Evolutionary conservation across 2,888 invertebrate species (phyloP).

Genomic region (Actias luna): DNA sequence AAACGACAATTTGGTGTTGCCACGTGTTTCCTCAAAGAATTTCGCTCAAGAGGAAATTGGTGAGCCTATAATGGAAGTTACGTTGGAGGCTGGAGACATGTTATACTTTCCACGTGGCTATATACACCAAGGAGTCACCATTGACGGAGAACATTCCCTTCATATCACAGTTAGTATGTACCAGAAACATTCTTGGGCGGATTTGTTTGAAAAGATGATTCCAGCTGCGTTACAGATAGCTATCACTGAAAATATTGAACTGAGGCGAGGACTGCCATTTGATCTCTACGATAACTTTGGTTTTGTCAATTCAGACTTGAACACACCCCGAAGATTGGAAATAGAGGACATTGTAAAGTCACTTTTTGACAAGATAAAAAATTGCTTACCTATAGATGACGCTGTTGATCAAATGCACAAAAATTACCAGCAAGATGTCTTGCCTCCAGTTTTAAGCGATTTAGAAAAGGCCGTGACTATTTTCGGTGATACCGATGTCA

Average conservation of each 20-base stretch:
- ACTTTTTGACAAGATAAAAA: conserved; percentile 82
- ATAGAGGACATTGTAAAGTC: conserved; percentile 78
- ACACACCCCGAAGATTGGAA: conserved; percentile 64
- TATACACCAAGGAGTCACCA: conserved; percentile 92
- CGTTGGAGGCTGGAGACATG: conserved; percentile 92
- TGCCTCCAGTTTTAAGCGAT: conserved; percentile 90
- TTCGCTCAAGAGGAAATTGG: conserved; percentile 88
- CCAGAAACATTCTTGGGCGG: conserved; percentile 94
- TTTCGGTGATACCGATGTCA: conserved; percentile 86
- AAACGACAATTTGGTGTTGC: conserved; percentile 85
- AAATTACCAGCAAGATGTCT: conserved; percentile 90
- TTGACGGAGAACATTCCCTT: conserved; percentile 91
- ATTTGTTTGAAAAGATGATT: conserved; percentile 91
- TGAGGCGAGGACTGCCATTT: conserved; percentile 90
- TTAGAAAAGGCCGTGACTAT: conserved; percentile 87
- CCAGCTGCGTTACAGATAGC: conserved; percentile 89
- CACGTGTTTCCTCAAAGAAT: conserved; percentile 92
- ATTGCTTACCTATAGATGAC: conserved; percentile 86
- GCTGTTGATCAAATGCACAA: conserved; percentile 94
- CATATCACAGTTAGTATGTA: conserved; percentile 97
- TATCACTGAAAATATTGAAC: conserved; percentile 85
- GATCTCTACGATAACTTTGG: conserved; percentile 90
- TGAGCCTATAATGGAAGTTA: conserved; percentile 89
- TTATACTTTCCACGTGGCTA: conserved; percentile 96
- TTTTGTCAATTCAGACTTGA: conserved; percentile 81